phyloP scores from a whole-genome alignment of 2,113 vertebrate genomes.

The Eurystomus gularis region DNA sequence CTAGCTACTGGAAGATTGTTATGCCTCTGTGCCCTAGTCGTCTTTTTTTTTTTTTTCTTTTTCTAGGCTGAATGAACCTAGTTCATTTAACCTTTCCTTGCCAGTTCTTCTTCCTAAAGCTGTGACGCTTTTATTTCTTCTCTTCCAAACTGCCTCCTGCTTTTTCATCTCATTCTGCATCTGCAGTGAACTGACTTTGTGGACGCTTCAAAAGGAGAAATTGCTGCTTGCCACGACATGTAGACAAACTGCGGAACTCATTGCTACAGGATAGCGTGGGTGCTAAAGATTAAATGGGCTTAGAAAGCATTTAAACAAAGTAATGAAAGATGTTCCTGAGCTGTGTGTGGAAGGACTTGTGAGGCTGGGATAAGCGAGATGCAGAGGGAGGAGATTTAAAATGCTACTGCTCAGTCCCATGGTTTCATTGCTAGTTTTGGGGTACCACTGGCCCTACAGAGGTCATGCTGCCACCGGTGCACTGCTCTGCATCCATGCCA shows the following conservation, averaged over 20 bases:
- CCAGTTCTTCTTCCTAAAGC: slow-evolving; percentile 23
- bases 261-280: slow-evolving; percentile 15
- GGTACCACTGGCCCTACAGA: background rate
- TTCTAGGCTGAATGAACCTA: background rate
- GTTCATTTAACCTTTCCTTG: slow-evolving; percentile 52
- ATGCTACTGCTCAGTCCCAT: background rate
- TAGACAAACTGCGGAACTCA: background rate
- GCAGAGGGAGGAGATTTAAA: background rate
- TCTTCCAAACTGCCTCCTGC: background rate
- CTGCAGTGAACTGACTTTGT: slow-evolving; percentile 10
- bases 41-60: background rate
- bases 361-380: background rate
- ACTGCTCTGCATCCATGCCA: rapidly evolving
- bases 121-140: slow-evolving; percentile 22
- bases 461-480: background rate
- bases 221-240: background rate
- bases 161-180: slow-evolving; percentile 37
- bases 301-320: slow-evolving; percentile 1
- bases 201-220: slow-evolving; percentile 12
- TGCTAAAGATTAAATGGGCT: slow-evolving; percentile 10
- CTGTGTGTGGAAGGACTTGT: background rate
- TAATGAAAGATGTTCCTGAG: background rate
- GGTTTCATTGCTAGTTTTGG: background rate
- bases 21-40: slow-evolving; percentile 39
- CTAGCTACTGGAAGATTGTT: slow-evolving; percentile 52